Base-by-base conservation (phyloP, 2,113 vertebrate genomes). In the Etheostoma spectabile region DNA sequence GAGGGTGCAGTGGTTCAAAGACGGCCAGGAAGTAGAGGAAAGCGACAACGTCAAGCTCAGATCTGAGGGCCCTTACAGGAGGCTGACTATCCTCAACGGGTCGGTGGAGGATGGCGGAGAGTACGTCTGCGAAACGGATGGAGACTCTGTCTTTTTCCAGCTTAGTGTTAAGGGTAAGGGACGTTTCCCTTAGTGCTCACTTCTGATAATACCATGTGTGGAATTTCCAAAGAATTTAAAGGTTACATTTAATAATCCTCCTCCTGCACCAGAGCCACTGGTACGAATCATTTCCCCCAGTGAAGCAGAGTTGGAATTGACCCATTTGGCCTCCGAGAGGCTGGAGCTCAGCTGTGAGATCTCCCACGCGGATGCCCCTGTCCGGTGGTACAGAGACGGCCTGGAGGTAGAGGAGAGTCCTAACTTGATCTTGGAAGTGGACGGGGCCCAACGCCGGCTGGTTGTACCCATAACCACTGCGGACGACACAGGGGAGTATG, bases 131-230 rank as follows among this genome's bases (percentile, higher is more conserved):
- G 95, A 97, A 0, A 96, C 95, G 0, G 95, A 96, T 0, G 95
- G 96, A 0, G 96, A 98, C 86, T 97, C 97, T 0, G 94, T 96
- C 80, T 96, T 96, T 88, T 99, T 97, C 88, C 96, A 95, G 1
- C 76, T 99, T 66, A 94, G 68, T 0, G 92, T 98, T 63, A 94
- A 96, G 96, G 98, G 82, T 97, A 57, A 72, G 46, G 30, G 38
- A 51, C 18, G 46, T 63, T 35, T n/a, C 5, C 55, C 8, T 80
- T 45, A 19, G 51, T 24, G 1, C 42, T 42, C 8, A 18, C 16
- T 27, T 67, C 7, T 18, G 18, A 59, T 21, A 27, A 33, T 12
- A 38, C 21, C 5, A 46, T 11, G 4, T 21, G 6, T 21, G 0
- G 0, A 63, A 16, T 22, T 27, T 57, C 14, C 5, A 3, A 19